Conservation (phyloP, 2,797 vertebrate genomes). For the Rhynchotus rufescens region DNA sequence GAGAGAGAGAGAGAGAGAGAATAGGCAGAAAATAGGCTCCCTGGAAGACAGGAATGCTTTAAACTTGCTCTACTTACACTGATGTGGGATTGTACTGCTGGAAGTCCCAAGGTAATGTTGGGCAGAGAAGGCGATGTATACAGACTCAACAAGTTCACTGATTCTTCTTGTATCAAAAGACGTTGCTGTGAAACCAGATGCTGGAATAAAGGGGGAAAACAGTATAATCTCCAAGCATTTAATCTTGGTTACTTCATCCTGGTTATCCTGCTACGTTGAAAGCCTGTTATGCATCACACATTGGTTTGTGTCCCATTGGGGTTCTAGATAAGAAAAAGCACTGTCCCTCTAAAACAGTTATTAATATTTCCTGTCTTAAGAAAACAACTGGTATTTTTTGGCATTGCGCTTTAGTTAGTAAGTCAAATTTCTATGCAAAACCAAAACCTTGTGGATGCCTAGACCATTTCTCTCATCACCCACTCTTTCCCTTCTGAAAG, state of each 20-base stretch:
- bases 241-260: not conserved
- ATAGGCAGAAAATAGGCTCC: not conserved
- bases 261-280: not conserved
- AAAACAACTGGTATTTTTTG: not conserved
- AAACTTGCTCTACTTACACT: slow-evolving; percentile 85
- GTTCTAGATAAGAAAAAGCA: not conserved
- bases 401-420: not conserved
- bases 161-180: slow-evolving; percentile 91
- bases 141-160: slow-evolving; percentile 92
- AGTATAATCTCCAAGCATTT: slow-evolving; percentile 6
- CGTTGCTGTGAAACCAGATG: slow-evolving; percentile 92
- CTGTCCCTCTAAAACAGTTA: not conserved
- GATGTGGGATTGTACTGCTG: slow-evolving; percentile 88
- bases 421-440: not conserved
- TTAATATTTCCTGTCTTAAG: not conserved
- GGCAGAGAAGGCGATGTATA: slow-evolving; percentile 98
- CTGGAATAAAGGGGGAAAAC: slow-evolving; percentile 78
- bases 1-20: not conserved
- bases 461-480: not conserved
- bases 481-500: not conserved
- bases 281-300: not conserved
- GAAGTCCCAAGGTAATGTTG: slow-evolving; percentile 95
- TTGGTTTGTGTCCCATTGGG: not conserved
- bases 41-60: not conserved
- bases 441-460: not conserved